Evolutionary conservation across 2,797 vertebrate species (phyloP).

Genomic region (Peromyscus aztecus): DNA sequence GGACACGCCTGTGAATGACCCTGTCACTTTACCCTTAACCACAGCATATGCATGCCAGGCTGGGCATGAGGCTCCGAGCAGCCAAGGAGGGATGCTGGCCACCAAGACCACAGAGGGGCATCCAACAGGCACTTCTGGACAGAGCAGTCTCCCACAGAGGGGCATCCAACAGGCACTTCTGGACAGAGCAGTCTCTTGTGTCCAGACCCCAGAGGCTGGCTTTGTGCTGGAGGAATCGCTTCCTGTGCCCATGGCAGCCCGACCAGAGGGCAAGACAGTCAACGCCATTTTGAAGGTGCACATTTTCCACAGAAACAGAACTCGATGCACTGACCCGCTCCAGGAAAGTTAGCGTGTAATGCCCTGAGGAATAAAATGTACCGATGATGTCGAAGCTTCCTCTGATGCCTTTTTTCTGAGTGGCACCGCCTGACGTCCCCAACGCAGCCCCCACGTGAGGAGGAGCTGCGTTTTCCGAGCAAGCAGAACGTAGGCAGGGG

Average conservation of each 20-base stretch:
- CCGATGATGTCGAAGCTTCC: conserved; percentile 90
- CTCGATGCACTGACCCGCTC: conserved; percentile 87
- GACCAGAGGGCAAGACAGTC: conserved; percentile 83
- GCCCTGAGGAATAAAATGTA: conserved; percentile 90
- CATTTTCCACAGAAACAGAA: conserved; percentile 86
- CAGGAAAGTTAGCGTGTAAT: conserved; percentile 91
- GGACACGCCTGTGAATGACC: conserved; percentile 84
- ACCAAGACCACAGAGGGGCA: conserved; percentile 84
- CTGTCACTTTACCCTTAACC: conserved; percentile 88
- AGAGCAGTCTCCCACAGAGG: conserved; percentile 78
- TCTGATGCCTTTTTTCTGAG: conserved; percentile 93
- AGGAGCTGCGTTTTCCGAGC: conserved; percentile 87
- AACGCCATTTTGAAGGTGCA: conserved; percentile 86
- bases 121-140: conserved; percentile 87
- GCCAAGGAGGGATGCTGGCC: conserved; percentile 86
- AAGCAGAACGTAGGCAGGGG: conserved; percentile 85
- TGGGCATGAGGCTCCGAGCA: conserved; percentile 86
- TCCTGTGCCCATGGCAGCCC: conserved; percentile 90
- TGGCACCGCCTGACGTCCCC: conserved; percentile 88
- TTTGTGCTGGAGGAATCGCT: conserved; percentile 88
- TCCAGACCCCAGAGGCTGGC: conserved; percentile 87
- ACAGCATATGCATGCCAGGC: conserved; percentile 91
- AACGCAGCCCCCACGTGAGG: conserved; percentile 77
- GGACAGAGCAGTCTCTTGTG: conserved; percentile 78
- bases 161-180: conserved; percentile 87